Conservation (phyloP, 92 coral and sea anemone species). For the Heteractis magnifica region DNA sequence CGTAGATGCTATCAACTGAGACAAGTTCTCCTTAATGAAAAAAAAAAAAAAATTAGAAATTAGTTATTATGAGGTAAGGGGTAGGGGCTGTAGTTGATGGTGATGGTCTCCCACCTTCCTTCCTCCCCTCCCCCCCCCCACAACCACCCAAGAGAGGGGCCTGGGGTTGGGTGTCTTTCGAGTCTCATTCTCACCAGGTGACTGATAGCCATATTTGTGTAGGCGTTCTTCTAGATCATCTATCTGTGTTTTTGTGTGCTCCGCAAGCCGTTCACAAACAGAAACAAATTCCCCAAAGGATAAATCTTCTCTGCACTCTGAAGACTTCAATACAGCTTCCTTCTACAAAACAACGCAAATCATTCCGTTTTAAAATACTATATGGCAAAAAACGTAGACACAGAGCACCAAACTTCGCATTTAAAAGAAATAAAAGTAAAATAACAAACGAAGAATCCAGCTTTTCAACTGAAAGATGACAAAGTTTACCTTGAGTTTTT, state of each 20-base stretch:
- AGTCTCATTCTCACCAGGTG: slow-evolving; percentile 27
- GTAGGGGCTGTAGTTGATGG: not conserved
- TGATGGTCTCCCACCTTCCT: too few relatives aligned
- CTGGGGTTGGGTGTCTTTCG: not conserved
- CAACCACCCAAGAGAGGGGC: not conserved
- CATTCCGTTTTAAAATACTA: not conserved
- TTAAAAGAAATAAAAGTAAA: too few relatives aligned
- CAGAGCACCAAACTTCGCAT: not conserved
- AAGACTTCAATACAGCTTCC: slow-evolving; percentile 38
- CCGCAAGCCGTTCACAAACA: slow-evolving; percentile 58
- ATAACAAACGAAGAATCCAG: not conserved
- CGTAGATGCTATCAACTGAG: slow-evolving; percentile 17
- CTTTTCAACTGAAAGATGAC: not conserved
- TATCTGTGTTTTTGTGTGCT: slow-evolving; percentile 53
- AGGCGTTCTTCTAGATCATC: slow-evolving; percentile 61
- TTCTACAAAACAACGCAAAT: slow-evolving; percentile 28
- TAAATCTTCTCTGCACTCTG: slow-evolving; percentile 30
- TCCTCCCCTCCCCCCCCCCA: too few relatives aligned
- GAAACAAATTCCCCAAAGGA: slow-evolving; percentile 50
- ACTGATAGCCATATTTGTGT: slow-evolving; percentile 71
- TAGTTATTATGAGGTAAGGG: not conserved
- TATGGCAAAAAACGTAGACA: not conserved
- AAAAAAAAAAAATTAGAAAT: not conserved
- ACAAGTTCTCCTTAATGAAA: slow-evolving; percentile 2
- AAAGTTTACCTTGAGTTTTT: slow-evolving; percentile 45